Conservation (phyloP, 1,140 invertebrate genomes). For the Drosophila arizonae region DNA sequence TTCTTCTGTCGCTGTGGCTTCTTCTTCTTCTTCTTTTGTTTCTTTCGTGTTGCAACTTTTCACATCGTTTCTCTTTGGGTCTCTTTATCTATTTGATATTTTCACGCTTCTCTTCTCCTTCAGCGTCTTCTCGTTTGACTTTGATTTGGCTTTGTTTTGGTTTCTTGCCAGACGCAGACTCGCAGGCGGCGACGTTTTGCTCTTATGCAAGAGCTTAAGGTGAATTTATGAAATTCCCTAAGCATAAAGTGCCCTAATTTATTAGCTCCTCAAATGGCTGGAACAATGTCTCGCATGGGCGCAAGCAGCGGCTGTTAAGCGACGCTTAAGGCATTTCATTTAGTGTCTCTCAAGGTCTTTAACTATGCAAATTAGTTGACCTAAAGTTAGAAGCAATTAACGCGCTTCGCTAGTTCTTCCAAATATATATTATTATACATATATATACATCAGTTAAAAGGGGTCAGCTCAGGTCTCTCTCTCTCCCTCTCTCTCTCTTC, state of each 20-base stretch:
- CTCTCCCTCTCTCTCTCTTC: constrained; percentile 2
- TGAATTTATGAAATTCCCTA: constrained; percentile 68
- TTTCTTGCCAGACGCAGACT: constrained; percentile 41
- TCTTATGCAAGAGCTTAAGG: constrained; percentile 46
- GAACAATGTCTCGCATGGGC: constrained; percentile 1
- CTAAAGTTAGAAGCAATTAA: not conserved
- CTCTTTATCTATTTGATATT: constrained; percentile 23
- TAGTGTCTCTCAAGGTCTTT: constrained; percentile 17
- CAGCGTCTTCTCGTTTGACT: constrained; percentile 20
- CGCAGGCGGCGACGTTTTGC: constrained; percentile 31
- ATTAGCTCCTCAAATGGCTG: constrained; percentile 38
- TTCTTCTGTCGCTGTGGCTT: constrained; percentile 36
- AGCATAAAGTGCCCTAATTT: constrained; percentile 65
- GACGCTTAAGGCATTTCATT: constrained; percentile 5
- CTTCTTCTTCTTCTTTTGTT: constrained; percentile 32
- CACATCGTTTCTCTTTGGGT: constrained; percentile 65
- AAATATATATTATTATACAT: not conserved
- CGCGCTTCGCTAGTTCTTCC: not conserved
- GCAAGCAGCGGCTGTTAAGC: constrained; percentile 16
- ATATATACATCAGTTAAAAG: constrained; percentile 27
- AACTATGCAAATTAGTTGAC: constrained; percentile 38
- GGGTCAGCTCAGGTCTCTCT: constrained; percentile 25
- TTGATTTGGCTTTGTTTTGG: constrained; percentile 48
- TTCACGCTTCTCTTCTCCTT: constrained; percentile 15
- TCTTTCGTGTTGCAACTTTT: constrained; percentile 73